phyloP scores from a whole-genome alignment of 2,797 vertebrate species.

The Sebastes vulpes region DNA sequence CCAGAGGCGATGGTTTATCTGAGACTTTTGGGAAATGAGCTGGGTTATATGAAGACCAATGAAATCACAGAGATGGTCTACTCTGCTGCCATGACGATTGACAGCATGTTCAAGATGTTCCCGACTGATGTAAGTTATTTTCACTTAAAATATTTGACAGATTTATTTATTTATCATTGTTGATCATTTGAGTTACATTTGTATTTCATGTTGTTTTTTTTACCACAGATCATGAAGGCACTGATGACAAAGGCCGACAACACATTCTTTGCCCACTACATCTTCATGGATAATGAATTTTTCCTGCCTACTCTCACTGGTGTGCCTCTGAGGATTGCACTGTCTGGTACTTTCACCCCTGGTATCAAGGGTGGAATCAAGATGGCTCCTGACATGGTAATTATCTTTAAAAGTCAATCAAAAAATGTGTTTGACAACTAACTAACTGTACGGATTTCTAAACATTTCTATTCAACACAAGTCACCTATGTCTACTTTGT shows the following conservation, averaged over 20 bases:
- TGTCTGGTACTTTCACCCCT: slow-evolving; percentile 91
- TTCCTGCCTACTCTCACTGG: slow-evolving; percentile 93
- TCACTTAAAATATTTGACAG: neutral
- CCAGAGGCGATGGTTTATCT: slow-evolving; percentile 94
- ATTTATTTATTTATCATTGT: too few relatives aligned
- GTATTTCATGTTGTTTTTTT: neutral
- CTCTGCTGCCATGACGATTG: slow-evolving; percentile 77
- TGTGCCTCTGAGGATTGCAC: slow-evolving; percentile 90
- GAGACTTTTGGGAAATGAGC: slow-evolving; percentile 91
- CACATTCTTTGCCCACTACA: slow-evolving; percentile 94
- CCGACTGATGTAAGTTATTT: slow-evolving; percentile 62
- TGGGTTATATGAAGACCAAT: slow-evolving; percentile 91
- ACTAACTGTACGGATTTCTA: too few relatives aligned
- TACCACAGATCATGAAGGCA: slow-evolving; percentile 84
- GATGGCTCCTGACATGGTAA: slow-evolving; percentile 81
- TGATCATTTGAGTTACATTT: neutral
- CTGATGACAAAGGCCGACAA: slow-evolving; percentile 86
- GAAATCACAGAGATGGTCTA: slow-evolving; percentile 85
- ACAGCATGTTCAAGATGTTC: slow-evolving; percentile 81
- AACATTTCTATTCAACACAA: neutral
- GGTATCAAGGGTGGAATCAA: slow-evolving; percentile 89
- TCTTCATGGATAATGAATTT: slow-evolving; percentile 97
- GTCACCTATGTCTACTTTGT: neutral
- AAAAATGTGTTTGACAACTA: neutral
- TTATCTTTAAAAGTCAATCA: neutral